Evolutionary conservation across 2,797 vertebrate species (phyloP), one percentile per base, ranked within the genome.

Genomic region (Sternarchorhynchus goeldii): DNA sequence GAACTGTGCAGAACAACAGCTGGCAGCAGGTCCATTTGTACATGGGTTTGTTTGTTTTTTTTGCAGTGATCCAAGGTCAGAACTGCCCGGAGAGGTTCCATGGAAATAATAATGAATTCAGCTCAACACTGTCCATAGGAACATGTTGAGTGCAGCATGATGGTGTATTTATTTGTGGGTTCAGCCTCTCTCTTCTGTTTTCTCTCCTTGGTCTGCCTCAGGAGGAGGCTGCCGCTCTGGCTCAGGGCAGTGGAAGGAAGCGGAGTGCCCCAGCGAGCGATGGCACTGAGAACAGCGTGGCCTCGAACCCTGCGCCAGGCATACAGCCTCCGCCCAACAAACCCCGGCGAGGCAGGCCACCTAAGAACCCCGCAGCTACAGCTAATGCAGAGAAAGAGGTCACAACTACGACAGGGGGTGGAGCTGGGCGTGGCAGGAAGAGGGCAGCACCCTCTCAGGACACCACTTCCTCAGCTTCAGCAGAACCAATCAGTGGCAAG

Each of bases 401-500:
- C 7, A 92, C 93, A 41, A 78, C 87, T 69, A 93, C 84, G 20
- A 93, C 94, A 0, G 91, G 92, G n/a, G 91, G 91, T 1, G 96
- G 94, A 16, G 86, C 91, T 2, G 92, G 94, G 77, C 92, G 96
- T 84, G 96, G 96, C 76, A 94, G 96, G 83, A 99, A 99, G 90
- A 95, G 98, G 86, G 93, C 91, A 18, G 91, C 93, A 0, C 90
- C 84, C 31, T 86, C 87, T 78, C 93, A 94, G 65, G 97, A 97
- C 73, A 83, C 93, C 81, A 88, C 93, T 59, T 87, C 89, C 21
- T 89, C 93, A 78, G 85, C 92, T 1, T 88, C 92, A 31, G 82
- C 93, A 78, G 97, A 98, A 88, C 92, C 95, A 78, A 91, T 94
- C 87, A 98, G 94, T 82, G 93, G 94, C 91, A 99, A 99, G 94